phyloP scores from a whole-genome alignment of 2,888 invertebrate genomes.

The Phymatocera aterrima region DNA sequence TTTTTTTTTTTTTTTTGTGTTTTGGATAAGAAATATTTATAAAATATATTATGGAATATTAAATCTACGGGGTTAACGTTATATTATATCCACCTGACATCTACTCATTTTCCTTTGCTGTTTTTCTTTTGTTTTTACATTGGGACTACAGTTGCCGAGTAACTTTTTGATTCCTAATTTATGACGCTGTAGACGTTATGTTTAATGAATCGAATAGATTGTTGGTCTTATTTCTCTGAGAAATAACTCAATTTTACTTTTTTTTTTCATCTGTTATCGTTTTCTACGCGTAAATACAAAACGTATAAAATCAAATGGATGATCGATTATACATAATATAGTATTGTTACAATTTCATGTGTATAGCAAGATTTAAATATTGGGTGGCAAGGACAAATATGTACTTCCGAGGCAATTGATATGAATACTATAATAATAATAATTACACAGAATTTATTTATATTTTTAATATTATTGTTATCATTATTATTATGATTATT shows the following conservation, averaged over 20 bases:
- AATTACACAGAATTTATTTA: slow-evolving; percentile 40
- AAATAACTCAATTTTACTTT: too few relatives aligned
- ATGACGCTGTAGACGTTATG: neutral
- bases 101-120: neutral
- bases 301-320: too few relatives aligned
- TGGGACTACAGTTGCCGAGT: neutral
- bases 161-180: neutral
- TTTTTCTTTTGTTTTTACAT: neutral
- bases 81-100: neutral
- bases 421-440: neutral
- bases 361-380: neutral
- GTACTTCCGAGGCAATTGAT: slow-evolving; percentile 40
- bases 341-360: too few relatives aligned
- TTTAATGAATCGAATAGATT: neutral
- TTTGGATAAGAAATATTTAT: neutral
- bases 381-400: neutral
- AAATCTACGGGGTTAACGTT: neutral
- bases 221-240: neutral
- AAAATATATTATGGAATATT: neutral
- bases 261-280: too few relatives aligned
- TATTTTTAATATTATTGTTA: slow-evolving; percentile 57
- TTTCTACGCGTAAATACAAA: too few relatives aligned
- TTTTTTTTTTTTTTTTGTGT: too few relatives aligned
- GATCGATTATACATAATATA: too few relatives aligned
- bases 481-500: slow-evolving; percentile 62